Percentiles rank a stretch among this genome's conserved stretches.
Evolutionary conservation across 2,888 invertebrate genomes (phyloP).

Genomic region (Metopia argyrocephala): DNA sequence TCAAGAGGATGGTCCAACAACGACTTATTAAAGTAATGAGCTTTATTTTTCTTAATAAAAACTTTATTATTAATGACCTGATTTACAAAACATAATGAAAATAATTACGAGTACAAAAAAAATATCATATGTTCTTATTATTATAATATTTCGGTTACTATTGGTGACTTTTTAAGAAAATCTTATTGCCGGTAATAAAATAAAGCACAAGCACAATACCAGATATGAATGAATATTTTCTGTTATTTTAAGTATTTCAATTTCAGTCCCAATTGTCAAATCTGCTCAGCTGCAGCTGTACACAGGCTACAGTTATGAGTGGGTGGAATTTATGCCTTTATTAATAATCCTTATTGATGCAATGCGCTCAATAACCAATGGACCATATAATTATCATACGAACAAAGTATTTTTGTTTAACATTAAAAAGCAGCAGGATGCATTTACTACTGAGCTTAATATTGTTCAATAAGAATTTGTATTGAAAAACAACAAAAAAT

Average conservation of each 20-base stretch:
- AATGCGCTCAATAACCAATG: constrained; percentile 44
- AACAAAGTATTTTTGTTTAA: constrained; percentile 15
- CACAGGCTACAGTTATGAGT: constrained; percentile 1
- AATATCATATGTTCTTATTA: too few species aligned
- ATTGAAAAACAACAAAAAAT: not conserved
- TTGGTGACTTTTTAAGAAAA: not conserved
- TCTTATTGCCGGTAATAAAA: constrained; percentile 15
- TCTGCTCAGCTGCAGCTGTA: not conserved
- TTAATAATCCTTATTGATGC: constrained; percentile 54
- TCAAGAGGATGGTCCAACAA: too few species aligned
- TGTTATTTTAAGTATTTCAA: not conserved
- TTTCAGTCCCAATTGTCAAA: not conserved
- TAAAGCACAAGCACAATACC: constrained; percentile 1
- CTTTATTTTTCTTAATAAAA: not conserved
- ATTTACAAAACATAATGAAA: not conserved
- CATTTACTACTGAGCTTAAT: not conserved
- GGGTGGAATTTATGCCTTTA: not conserved
- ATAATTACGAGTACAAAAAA: too few species aligned
- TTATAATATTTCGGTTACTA: not conserved
- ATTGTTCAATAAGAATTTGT: not conserved
- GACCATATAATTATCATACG: constrained; percentile 42
- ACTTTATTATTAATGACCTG: not conserved
- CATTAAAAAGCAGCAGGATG: constrained; percentile 21
- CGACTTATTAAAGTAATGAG: too few species aligned
- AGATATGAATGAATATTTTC: not conserved